phyloP scores from a whole-genome alignment of 2,797 vertebrate species.

The Brotula barbata region DNA sequence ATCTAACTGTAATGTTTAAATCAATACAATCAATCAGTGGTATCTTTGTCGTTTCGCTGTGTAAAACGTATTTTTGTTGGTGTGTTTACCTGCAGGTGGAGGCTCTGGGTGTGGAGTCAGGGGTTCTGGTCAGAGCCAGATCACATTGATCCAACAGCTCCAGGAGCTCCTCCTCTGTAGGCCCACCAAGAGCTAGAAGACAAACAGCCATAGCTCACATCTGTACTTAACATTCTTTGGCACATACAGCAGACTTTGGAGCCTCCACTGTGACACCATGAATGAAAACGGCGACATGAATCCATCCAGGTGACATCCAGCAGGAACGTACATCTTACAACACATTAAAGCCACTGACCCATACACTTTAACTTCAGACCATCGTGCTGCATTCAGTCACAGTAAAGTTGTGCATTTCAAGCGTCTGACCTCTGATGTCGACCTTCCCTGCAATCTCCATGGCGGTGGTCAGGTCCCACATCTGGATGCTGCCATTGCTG shows the following conservation, averaged over 20 bases:
- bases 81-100: slow-evolving; percentile 80
- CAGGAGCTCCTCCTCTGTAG: slow-evolving; percentile 87
- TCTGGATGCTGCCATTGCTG: slow-evolving; percentile 90
- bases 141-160: slow-evolving; percentile 89
- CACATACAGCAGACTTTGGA: too few relatives aligned
- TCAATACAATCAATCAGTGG: too few relatives aligned
- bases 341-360: too few relatives aligned
- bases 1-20: too few relatives aligned
- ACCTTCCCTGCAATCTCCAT: slow-evolving; percentile 87
- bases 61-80: slow-evolving; percentile 14
- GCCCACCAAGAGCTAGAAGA: slow-evolving; percentile 79
- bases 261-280: too few relatives aligned
- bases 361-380: too few relatives aligned
- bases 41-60: too few relatives aligned
- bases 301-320: too few relatives aligned
- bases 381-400: not conserved
- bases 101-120: slow-evolving; percentile 77
- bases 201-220: slow-evolving; percentile 36
- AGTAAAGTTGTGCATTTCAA: not conserved
- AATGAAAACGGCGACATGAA: too few relatives aligned
- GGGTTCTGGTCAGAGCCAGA: slow-evolving; percentile 81
- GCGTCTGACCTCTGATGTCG: slow-evolving; percentile 76
- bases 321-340: too few relatives aligned
- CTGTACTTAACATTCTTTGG: too few relatives aligned
- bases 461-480: slow-evolving; percentile 94